Percentiles rank a stretch among this genome's conserved stretches.
These are phyloP conservation scores for Lycocorax pyrrhopterus DNA, from an alignment of 2,113 vertebrate species.

Conservation along the genomic window DNA sequence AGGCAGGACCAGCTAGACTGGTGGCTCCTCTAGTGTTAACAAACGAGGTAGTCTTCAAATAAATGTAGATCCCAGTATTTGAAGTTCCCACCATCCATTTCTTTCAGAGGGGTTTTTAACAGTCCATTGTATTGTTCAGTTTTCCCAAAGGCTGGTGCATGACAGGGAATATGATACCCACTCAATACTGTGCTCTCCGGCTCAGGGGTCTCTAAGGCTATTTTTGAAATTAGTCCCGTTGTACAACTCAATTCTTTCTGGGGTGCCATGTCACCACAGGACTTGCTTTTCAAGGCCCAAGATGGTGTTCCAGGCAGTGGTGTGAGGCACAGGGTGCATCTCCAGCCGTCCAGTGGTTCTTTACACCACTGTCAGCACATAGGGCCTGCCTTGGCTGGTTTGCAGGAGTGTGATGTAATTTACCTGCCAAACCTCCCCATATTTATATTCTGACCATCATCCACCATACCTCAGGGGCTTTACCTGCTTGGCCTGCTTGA, in stretches of 20 bases:
- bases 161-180: neutral
- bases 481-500: neutral
- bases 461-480: neutral
- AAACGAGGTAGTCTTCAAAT: neutral
- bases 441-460: accelerated
- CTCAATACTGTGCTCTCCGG: neutral
- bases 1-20: neutral
- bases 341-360: neutral
- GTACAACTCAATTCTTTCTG: neutral
- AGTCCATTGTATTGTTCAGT: accelerated
- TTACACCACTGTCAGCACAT: accelerated
- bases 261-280: neutral
- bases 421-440: neutral
- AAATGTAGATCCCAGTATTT: neutral
- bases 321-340: neutral
- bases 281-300: neutral
- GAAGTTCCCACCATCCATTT: neutral
- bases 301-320: neutral
- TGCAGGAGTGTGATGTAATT: accelerated
- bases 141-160: neutral
- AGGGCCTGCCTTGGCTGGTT: accelerated
- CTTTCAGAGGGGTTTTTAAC: neutral
- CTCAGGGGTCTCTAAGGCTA: accelerated
- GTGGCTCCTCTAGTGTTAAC: neutral
- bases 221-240: neutral